phyloP scores from a whole-genome alignment of 1,140 invertebrate species.

The Cyclina sinensis region DNA sequence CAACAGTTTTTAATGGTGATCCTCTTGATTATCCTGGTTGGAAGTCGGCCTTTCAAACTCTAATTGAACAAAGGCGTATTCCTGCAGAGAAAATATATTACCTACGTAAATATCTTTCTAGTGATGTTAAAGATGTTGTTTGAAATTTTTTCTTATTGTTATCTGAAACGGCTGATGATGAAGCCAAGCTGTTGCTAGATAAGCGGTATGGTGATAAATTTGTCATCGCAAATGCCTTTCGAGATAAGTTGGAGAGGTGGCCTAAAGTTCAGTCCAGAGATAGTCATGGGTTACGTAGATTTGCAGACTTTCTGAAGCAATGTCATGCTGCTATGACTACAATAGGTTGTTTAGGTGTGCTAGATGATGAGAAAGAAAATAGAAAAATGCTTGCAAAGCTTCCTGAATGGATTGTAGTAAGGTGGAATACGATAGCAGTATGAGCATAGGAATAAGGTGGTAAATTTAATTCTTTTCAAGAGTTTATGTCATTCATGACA shows the following conservation, averaged over 20 bases:
- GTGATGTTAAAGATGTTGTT: constrained; percentile 51
- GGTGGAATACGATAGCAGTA: constrained; percentile 64
- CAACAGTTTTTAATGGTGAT: constrained; percentile 68
- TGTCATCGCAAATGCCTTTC: too few relatives aligned
- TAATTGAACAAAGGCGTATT: constrained; percentile 94
- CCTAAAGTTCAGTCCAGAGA: constrained; percentile 64
- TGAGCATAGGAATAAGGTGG: not conserved
- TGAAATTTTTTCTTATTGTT: constrained; percentile 62
- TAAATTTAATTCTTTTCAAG: constrained; percentile 31
- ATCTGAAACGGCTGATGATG: constrained; percentile 58
- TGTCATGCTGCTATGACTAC: constrained; percentile 65
- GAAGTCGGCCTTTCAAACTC: constrained; percentile 91
- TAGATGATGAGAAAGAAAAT: not conserved
- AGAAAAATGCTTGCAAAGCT: constrained; percentile 45
- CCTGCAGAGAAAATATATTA: constrained; percentile 87
- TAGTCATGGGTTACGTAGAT: constrained; percentile 40
- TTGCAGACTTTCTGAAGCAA: constrained; percentile 70
- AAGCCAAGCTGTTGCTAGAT: too few relatives aligned
- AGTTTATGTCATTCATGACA: not conserved
- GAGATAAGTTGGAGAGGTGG: constrained; percentile 70
- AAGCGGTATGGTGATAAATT: too few relatives aligned
- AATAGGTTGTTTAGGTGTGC: constrained; percentile 15
- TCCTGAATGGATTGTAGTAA: constrained; percentile 71
- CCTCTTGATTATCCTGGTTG: constrained; percentile 66
- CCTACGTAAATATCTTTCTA: constrained; percentile 80